Percentiles rank a stretch among this genome's conserved stretches.
These are phyloP conservation scores for Varroa destructor DNA, from an alignment of 1,140 invertebrate genomes.

Conservation along the genomic window DNA sequence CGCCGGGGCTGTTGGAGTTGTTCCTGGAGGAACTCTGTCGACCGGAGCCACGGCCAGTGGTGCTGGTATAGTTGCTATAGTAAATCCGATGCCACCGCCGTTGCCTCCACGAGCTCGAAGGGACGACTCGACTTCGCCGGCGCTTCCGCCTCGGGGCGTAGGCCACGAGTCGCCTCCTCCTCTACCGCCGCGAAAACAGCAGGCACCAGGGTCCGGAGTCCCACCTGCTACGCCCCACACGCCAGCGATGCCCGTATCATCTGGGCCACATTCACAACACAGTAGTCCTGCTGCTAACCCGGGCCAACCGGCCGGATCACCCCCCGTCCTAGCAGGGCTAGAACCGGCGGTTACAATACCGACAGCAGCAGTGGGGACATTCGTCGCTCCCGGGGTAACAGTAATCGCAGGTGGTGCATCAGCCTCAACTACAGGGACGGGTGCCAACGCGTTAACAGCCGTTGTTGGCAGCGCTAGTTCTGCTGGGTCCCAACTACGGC, in stretches of 20 bases:
- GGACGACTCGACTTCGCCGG: slow-evolving; percentile 29
- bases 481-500: too few relatives aligned
- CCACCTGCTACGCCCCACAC: slow-evolving; percentile 43
- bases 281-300: too few relatives aligned
- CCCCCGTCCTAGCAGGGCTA: too few relatives aligned
- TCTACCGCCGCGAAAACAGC: slow-evolving; percentile 45
- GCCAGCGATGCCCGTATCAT: slow-evolving; percentile 36
- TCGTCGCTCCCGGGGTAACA: too few relatives aligned
- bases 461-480: too few relatives aligned
- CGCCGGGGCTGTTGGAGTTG: slow-evolving; percentile 45
- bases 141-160: slow-evolving; percentile 40
- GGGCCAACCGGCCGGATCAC: too few relatives aligned
- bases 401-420: too few relatives aligned
- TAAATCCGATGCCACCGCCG: slow-evolving; percentile 29
- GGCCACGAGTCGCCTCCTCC: slow-evolving; percentile 50
- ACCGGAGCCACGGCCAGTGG: too few relatives aligned
- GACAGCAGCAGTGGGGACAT: too few relatives aligned
- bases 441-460: too few relatives aligned
- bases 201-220: slow-evolving; percentile 35
- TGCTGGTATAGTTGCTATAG: slow-evolving; percentile 47
- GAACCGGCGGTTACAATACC: too few relatives aligned
- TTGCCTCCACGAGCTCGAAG: slow-evolving; percentile 31
- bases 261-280: slow-evolving; percentile 32
- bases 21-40: slow-evolving; percentile 46
- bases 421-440: too few relatives aligned